Evolutionary conservation across 1,140 invertebrate genomes (phyloP).

Genomic region (Batillaria attramentaria): DNA sequence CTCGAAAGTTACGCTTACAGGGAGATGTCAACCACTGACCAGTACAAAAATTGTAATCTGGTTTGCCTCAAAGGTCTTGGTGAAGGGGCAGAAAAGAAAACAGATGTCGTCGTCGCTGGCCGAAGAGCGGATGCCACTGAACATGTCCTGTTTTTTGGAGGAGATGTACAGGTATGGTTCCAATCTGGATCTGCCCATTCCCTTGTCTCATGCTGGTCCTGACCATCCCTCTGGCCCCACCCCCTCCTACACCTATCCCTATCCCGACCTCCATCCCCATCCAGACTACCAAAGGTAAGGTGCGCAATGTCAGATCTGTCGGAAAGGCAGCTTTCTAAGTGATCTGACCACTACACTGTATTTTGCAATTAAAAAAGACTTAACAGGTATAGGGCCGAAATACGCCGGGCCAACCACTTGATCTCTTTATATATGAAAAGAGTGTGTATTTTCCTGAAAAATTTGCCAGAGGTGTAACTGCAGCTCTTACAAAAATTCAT

Average conservation of each 20-base stretch:
- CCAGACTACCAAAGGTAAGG: too few relatives aligned
- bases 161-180: conserved; percentile 88
- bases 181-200: conserved; percentile 18
- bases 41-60: too few relatives aligned
- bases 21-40: too few relatives aligned
- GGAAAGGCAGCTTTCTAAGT: too few relatives aligned
- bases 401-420: neutral
- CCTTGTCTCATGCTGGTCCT: neutral
- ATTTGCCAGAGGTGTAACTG: neutral
- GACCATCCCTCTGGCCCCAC: too few relatives aligned
- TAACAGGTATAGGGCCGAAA: neutral
- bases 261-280: too few relatives aligned
- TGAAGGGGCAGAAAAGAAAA: conserved; percentile 40
- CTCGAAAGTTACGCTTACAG: too few relatives aligned
- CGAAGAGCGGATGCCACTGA: conserved; percentile 76
- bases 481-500: neutral
- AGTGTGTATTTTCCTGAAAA: neutral
- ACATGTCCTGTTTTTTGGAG: conserved; percentile 85
- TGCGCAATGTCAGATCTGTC: too few relatives aligned
- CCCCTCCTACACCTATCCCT: too few relatives aligned
- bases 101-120: conserved; percentile 60
- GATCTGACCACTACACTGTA: too few relatives aligned
- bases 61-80: neutral
- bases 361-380: too few relatives aligned
- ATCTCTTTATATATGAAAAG: neutral